Evolutionary conservation across 2,888 invertebrate species (phyloP).

Genomic region (Brachycybe producta): DNA sequence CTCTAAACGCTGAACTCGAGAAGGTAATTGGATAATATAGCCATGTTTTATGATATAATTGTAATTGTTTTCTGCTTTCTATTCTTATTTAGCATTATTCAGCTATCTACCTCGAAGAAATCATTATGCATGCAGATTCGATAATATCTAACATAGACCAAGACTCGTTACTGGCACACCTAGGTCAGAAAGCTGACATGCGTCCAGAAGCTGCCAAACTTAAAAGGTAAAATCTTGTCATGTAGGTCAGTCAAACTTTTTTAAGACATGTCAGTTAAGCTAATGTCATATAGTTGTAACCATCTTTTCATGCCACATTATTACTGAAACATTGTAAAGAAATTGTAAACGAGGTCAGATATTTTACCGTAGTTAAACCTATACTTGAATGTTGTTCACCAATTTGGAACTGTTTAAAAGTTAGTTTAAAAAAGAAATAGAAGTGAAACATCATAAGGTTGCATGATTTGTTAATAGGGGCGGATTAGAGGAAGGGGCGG

Average conservation of each 20-base stretch:
- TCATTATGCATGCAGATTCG: constrained; percentile 49
- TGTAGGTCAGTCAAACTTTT: neutral
- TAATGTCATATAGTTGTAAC: too few relatives aligned
- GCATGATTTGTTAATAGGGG: too few relatives aligned
- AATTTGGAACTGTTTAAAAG: too few relatives aligned
- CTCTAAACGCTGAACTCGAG: constrained; percentile 39
- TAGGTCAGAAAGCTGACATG: constrained; percentile 74
- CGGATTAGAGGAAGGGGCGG: too few relatives aligned
- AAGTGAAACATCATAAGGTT: too few relatives aligned
- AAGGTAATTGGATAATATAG: constrained; percentile 17
- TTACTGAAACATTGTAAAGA: too few relatives aligned
- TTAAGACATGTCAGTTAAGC: neutral
- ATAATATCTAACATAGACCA: constrained; percentile 60
- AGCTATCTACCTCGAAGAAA: constrained; percentile 35
- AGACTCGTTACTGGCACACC: constrained; percentile 61
- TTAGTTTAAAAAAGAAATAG: too few relatives aligned
- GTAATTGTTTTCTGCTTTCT: neutral
- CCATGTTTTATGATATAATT: constrained; percentile 3
- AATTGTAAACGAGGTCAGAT: too few relatives aligned
- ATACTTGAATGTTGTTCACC: too few relatives aligned
- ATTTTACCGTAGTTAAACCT: too few relatives aligned
- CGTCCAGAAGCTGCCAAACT: constrained; percentile 67
- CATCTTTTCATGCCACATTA: too few relatives aligned
- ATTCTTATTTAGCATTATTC: constrained; percentile 8
- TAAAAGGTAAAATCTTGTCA: constrained; percentile 47